Percentiles rank a stretch among this genome's conserved stretches.
phyloP scores from a whole-genome alignment of 2,888 invertebrate genomes.

The Pachymerium ferrugineum region DNA sequence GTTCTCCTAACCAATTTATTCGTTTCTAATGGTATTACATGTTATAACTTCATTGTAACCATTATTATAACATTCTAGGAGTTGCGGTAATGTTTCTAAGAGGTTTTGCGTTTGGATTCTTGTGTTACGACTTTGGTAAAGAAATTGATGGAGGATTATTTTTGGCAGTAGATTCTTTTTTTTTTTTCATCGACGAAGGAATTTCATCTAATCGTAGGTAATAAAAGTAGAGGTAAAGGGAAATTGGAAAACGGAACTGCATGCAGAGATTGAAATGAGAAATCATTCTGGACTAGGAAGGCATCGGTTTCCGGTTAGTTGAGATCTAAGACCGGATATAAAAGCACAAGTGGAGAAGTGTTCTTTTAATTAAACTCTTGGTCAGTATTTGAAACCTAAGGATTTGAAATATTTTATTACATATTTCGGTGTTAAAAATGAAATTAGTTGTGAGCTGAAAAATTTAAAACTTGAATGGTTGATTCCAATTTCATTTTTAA shows the following conservation, averaged over 20 bases:
- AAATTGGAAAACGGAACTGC: constrained; percentile 25
- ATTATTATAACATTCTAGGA: no score
- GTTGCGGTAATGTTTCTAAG: no score
- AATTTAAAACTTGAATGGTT: no score
- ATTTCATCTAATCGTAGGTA: constrained; percentile 19
- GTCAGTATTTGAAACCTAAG: not conserved
- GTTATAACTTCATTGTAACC: no score
- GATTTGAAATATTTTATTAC: no score
- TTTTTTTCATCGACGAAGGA: not conserved
- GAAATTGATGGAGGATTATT: not conserved
- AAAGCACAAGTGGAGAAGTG: constrained; percentile 27
- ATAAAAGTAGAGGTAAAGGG: constrained; percentile 17
- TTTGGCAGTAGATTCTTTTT: not conserved
- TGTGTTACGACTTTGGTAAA: not conserved
- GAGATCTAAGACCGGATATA: constrained; percentile 16
- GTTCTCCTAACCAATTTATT: no score
- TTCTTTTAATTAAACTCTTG: constrained; percentile 5
- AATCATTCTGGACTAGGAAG: constrained; percentile 17
- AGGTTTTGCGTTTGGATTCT: no score
- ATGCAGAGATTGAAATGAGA: constrained; percentile 13
- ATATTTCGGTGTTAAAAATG: no score
- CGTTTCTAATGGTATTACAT: no score
- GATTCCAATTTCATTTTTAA: no score
- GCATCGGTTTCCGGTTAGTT: constrained; percentile 18
- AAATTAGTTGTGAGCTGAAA: not conserved